Conservation (phyloP, 2,888 invertebrate genomes). For the Dexiosoma caninum region DNA sequence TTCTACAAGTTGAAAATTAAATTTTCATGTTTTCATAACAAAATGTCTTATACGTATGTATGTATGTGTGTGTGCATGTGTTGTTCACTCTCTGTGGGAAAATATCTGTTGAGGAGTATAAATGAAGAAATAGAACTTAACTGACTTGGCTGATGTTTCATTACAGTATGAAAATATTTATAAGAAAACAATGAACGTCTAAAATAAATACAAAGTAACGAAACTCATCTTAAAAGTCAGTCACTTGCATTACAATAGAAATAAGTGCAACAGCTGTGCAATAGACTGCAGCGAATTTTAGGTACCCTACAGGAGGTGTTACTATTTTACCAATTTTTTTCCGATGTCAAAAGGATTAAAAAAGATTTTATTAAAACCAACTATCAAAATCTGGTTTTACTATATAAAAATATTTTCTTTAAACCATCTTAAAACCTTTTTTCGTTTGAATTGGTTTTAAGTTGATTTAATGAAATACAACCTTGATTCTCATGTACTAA, state of each 20-base stretch:
- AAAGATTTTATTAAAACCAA: too few relatives aligned
- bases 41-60: background rate
- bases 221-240: slow-evolving; percentile 12
- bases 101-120: background rate
- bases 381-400: too few relatives aligned
- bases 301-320: background rate
- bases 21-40: slow-evolving; percentile 31
- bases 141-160: background rate
- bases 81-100: background rate
- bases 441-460: too few relatives aligned
- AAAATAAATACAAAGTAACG: slow-evolving; percentile 15
- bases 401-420: too few relatives aligned
- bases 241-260: slow-evolving; percentile 19
- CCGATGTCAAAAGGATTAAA: too few relatives aligned
- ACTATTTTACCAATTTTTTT: too few relatives aligned
- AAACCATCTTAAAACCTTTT: too few relatives aligned
- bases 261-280: background rate
- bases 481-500: too few relatives aligned
- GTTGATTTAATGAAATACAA: too few relatives aligned
- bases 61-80: too few relatives aligned
- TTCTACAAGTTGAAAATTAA: slow-evolving; percentile 17
- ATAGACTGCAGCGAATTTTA: too few relatives aligned
- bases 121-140: too few relatives aligned
- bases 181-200: slow-evolving; percentile 27
- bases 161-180: background rate